These are phyloP conservation scores for Dorcus parallelipipedus DNA, from an alignment of 2,888 invertebrate genomes.

Conservation along the genomic window DNA sequence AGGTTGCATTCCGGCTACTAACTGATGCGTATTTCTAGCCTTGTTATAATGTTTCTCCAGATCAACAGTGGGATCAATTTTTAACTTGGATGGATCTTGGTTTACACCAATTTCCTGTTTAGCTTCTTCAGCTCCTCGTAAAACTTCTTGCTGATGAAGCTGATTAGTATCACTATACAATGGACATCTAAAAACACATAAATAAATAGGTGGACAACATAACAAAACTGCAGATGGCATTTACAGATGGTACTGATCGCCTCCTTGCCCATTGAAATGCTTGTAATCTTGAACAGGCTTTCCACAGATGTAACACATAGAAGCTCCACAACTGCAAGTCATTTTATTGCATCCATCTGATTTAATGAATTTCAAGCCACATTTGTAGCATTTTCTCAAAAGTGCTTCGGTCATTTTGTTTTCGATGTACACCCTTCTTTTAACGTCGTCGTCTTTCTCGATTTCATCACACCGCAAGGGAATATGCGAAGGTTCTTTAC, in stretches of 20 bases:
- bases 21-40: no score
- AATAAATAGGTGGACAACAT: neutral
- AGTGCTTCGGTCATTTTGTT: conserved; percentile 55
- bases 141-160: conserved; percentile 45
- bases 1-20: no score
- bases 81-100: neutral
- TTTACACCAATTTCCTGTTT: conserved; percentile 30
- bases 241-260: conserved; percentile 36
- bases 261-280: conserved; percentile 54
- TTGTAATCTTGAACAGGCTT: conserved; percentile 52
- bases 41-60: neutral
- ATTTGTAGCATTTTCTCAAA: conserved; percentile 48
- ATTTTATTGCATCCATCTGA: conserved; percentile 58
- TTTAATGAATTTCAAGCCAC: conserved; percentile 52
- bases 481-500: conserved; percentile 54
- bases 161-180: conserved; percentile 45
- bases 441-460: conserved; percentile 46
- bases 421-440: conserved; percentile 51
- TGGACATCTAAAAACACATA: conserved; percentile 37
- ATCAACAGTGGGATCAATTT: neutral
- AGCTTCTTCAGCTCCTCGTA: conserved; percentile 43
- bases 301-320: conserved; percentile 57
- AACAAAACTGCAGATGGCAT: neutral
- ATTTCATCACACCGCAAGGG: conserved; percentile 53
- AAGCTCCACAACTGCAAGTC: conserved; percentile 54